phyloP scores from a whole-genome alignment of 2,797 vertebrate genomes.

The Paramormyrops hopkinsi region DNA sequence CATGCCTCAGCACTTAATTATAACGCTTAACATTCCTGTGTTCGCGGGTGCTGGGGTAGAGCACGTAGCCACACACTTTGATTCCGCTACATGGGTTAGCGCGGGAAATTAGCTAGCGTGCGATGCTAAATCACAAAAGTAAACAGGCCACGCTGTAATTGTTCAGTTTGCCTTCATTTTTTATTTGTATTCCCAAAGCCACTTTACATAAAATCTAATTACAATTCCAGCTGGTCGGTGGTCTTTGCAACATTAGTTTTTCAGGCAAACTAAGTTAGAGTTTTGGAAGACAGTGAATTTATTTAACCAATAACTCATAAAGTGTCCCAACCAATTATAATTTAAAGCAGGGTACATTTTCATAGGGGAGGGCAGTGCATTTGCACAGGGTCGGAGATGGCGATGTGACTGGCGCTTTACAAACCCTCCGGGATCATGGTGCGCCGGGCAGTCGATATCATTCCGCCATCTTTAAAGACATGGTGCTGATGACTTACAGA shows the following conservation, averaged over 20 bases:
- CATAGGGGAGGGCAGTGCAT: background rate
- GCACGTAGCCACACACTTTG: background rate
- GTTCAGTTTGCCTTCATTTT: constrained; percentile 26
- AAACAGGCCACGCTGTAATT: constrained; percentile 19
- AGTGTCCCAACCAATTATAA: background rate
- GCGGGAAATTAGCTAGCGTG: background rate
- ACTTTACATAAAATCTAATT: background rate
- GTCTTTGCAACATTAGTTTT: background rate
- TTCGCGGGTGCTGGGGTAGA: background rate
- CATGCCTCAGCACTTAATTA: constrained; percentile 5
- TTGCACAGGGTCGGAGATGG: background rate
- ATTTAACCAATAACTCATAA: constrained; percentile 11
- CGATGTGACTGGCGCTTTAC: background rate
- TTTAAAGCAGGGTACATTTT: background rate
- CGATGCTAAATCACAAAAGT: background rate
- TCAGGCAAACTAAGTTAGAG: background rate
- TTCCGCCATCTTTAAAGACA: constrained; percentile 42
- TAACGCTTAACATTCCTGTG: background rate
- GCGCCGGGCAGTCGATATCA: constrained; percentile 30
- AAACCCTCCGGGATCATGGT: constrained; percentile 24
- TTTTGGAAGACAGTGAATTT: background rate
- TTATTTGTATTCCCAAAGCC: constrained; percentile 11
- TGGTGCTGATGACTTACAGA: constrained; percentile 18
- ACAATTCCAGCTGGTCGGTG: background rate
- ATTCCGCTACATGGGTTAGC: background rate